phyloP scores from a whole-genome alignment of 2,888 invertebrate species.

The Scaeva pyrastri region DNA sequence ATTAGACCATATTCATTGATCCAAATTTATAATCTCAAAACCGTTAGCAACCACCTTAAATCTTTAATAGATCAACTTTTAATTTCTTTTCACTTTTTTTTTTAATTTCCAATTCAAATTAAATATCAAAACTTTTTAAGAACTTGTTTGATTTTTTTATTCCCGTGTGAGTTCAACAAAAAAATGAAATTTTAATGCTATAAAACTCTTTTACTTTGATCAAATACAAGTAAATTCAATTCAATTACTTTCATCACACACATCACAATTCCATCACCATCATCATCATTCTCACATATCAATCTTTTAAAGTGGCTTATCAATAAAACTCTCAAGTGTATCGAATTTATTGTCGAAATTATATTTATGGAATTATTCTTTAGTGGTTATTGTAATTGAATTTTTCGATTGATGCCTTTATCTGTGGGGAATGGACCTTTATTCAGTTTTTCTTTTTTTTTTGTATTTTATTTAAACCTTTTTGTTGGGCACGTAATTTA shows the following conservation, averaged over 20 bases:
- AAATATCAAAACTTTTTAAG: neutral
- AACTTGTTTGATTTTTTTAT: neutral
- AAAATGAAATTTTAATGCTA: neutral
- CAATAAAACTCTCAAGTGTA: conserved; percentile 24
- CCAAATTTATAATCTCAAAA: too few species aligned
- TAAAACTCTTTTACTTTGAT: neutral
- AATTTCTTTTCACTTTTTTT: neutral
- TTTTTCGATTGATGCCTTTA: neutral
- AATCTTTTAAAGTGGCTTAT: neutral
- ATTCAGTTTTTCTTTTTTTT: neutral
- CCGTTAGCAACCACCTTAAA: too few species aligned
- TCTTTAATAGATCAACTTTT: too few species aligned
- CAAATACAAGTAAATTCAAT: neutral
- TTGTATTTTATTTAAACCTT: neutral
- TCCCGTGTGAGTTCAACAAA: neutral
- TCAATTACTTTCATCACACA: conserved; percentile 1
- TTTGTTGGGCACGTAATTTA: neutral
- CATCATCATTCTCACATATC: neutral
- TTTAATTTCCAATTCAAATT: neutral
- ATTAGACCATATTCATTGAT: too few species aligned
- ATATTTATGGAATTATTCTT: neutral
- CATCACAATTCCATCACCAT: conserved; percentile 1
- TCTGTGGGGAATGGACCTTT: neutral
- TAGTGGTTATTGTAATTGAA: conserved; percentile 15
- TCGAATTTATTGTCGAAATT: neutral